Evolutionary conservation across 2,113 vertebrate species (phyloP).

Genomic region (Indicator indicator): DNA sequence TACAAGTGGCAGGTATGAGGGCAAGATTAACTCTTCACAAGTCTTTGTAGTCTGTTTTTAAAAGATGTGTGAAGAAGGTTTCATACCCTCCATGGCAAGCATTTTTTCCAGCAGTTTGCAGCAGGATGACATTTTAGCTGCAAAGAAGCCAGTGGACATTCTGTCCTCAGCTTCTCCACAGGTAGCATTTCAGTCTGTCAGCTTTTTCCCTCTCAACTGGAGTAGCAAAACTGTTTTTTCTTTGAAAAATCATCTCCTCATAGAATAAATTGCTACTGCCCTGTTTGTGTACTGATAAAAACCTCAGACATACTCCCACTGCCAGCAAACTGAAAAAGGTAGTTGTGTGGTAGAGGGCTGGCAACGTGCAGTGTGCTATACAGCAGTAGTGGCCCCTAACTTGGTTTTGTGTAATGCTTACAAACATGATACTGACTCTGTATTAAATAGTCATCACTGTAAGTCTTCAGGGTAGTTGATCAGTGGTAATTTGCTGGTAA

Average conservation of each 20-base stretch:
- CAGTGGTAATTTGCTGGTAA: background rate
- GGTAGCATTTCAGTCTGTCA: background rate
- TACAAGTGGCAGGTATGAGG: background rate
- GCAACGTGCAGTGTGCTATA: background rate
- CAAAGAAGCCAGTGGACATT: background rate
- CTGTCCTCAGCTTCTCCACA: background rate
- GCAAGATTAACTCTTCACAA: background rate
- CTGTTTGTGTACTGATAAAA: background rate
- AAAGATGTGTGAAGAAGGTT: background rate
- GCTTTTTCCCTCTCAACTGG: background rate
- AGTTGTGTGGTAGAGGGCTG: background rate
- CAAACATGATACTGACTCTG: background rate
- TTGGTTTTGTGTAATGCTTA: background rate
- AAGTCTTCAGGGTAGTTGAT: background rate
- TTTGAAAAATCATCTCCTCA: background rate
- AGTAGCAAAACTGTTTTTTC: background rate
- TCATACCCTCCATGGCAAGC: background rate
- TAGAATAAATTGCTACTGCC: background rate
- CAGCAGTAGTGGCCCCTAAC: background rate
- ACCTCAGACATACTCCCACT: background rate
- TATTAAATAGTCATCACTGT: background rate
- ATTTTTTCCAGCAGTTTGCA: background rate
- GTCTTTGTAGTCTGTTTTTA: background rate
- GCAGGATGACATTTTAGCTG: background rate
- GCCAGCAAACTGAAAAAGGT: background rate